A percentile compares a stretch with the other conserved stretches of the same genome.
Evolutionary conservation across 2,888 invertebrate genomes (phyloP).

Genomic region (Heliconius charithonia): DNA sequence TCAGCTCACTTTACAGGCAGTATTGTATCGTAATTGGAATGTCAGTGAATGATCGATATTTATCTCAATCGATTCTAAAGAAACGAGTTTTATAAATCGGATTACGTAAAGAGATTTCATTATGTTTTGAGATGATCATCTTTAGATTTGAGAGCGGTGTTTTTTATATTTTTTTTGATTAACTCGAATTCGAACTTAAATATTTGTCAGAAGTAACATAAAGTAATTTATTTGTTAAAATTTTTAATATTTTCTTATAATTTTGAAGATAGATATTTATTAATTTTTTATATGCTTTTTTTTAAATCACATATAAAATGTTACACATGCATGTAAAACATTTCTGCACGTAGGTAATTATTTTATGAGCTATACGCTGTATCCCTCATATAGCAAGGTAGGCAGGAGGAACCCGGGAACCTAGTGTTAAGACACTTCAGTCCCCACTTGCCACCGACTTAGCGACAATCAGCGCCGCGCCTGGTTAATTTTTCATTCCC

Average conservation of each 20-base stretch:
- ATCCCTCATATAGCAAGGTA: too few species aligned
- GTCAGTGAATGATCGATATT: constrained; percentile 76
- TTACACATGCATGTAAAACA: too few species aligned
- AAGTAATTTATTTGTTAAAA: background rate
- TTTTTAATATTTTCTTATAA: background rate
- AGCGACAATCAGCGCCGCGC: too few species aligned
- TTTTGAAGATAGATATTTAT: background rate
- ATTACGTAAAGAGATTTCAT: constrained; percentile 47
- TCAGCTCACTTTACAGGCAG: constrained; percentile 57
- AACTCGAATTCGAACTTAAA: background rate
- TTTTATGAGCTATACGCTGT: too few species aligned
- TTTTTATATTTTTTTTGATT: constrained; percentile 1
- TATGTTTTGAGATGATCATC: constrained; percentile 42
- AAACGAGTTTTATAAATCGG: constrained; percentile 47
- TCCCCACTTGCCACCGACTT: too few species aligned
- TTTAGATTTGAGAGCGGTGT: background rate
- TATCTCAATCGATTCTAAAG: constrained; percentile 63
- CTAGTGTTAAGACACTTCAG: too few species aligned
- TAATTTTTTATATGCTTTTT: too few species aligned
- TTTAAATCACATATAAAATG: too few species aligned
- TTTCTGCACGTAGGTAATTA: too few species aligned
- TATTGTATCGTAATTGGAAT: constrained; percentile 75
- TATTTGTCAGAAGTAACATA: background rate
- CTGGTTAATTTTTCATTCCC: too few species aligned
- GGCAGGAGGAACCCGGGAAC: too few species aligned